phyloP scores from a whole-genome alignment of 2,888 invertebrate genomes.

The Hipparchia sbordonii region DNA sequence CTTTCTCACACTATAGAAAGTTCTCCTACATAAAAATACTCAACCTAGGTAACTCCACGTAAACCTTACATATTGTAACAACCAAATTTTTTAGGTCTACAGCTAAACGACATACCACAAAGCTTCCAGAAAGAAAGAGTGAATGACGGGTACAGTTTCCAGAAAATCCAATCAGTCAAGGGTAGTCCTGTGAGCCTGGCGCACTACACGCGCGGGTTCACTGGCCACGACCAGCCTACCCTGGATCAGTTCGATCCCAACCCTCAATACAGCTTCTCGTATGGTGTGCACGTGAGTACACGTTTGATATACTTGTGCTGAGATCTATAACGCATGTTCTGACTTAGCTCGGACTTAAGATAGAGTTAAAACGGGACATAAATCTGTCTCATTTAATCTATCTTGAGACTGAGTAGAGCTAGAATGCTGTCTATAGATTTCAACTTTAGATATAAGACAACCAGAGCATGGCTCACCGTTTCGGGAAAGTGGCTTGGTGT shows the following conservation, averaged over 20 bases:
- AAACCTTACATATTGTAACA: neutral
- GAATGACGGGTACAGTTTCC: conserved; percentile 47
- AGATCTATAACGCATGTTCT: too few species aligned
- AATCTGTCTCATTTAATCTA: too few species aligned
- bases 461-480: too few species aligned
- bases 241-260: conserved; percentile 49
- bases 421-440: too few species aligned
- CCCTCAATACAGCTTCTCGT: conserved; percentile 63
- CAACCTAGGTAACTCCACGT: too few species aligned
- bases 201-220: conserved; percentile 46
- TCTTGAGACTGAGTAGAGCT: too few species aligned
- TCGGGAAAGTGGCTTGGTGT: too few species aligned
- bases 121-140: conserved; percentile 22
- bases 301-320: neutral
- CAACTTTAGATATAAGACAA: too few species aligned
- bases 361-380: too few species aligned
- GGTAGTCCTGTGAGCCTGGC: conserved; percentile 50
- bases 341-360: too few species aligned
- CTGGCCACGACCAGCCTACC: conserved; percentile 36
- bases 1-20: too few species aligned
- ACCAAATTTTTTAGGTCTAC: neutral
- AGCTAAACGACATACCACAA: conserved; percentile 32
- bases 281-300: conserved; percentile 69
- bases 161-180: conserved; percentile 49
- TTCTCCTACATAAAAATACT: too few species aligned